Evolutionary conservation across 2,113 vertebrate genomes (phyloP).

Genomic region (Rhea americana): DNA sequence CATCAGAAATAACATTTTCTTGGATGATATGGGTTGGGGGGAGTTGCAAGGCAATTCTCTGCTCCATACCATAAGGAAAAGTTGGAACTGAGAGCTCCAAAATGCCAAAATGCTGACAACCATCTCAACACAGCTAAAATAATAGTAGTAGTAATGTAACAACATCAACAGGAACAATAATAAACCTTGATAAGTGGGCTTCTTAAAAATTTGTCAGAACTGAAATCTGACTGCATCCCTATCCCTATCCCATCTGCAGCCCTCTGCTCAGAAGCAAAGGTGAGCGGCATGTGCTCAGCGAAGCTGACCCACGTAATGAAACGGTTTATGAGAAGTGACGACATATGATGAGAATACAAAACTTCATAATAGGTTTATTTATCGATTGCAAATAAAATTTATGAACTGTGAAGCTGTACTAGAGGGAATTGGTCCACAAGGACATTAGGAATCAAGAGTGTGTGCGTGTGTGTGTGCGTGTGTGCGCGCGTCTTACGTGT

Average conservation of each 20-base stretch:
- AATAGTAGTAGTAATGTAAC: neutral
- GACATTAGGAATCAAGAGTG: neutral
- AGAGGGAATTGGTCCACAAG: slow-evolving; percentile 56
- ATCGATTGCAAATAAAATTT: slow-evolving; percentile 80
- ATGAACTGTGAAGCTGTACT: slow-evolving; percentile 74
- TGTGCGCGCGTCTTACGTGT: neutral
- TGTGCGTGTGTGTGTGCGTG: neutral
- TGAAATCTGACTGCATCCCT: slow-evolving; percentile 30
- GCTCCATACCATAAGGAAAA: neutral
- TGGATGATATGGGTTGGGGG: neutral
- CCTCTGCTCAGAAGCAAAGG: slow-evolving; percentile 52
- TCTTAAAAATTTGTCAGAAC: neutral
- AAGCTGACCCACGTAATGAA: slow-evolving; percentile 35
- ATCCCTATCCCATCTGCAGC: neutral
- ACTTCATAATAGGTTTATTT: slow-evolving; percentile 76
- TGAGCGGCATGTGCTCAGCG: slow-evolving; percentile 28
- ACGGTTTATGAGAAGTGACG: slow-evolving; percentile 68
- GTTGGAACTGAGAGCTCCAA: neutral
- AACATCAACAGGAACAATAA: neutral
- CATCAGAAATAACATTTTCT: neutral
- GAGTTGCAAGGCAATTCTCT: neutral
- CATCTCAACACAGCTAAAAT: neutral
- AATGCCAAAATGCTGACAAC: neutral
- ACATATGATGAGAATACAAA: slow-evolving; percentile 74
- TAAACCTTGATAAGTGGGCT: neutral